Conservation (phyloP, 2,888 invertebrate species). For the Lissonota sp. region DNA sequence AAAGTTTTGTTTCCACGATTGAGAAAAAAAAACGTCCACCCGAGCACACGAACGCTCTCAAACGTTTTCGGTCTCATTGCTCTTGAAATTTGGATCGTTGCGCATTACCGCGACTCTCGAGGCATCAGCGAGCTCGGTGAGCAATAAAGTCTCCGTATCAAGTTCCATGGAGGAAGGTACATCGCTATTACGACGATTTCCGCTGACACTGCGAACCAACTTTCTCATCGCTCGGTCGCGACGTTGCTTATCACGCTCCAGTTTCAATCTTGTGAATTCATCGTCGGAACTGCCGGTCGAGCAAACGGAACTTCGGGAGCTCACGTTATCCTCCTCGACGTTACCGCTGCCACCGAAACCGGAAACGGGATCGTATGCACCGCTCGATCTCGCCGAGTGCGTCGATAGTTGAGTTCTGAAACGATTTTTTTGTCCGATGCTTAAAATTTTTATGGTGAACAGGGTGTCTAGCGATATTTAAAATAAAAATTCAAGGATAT, state of each 20-base stretch:
- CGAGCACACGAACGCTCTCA: conserved; percentile 23
- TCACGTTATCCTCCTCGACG: conserved; percentile 67
- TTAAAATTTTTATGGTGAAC: background rate
- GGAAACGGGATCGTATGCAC: conserved; percentile 68
- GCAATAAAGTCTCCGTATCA: conserved; percentile 73
- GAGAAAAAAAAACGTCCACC: conserved; percentile 8
- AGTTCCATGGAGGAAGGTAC: conserved; percentile 66
- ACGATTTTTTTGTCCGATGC: conserved; percentile 9
- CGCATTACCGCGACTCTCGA: conserved; percentile 71
- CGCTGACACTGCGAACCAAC: conserved; percentile 86
- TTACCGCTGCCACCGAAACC: conserved; percentile 67
- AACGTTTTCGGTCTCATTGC: conserved; percentile 61
- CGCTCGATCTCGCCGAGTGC: conserved; percentile 73
- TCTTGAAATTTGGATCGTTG: conserved; percentile 39
- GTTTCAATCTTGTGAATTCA: conserved; percentile 90
- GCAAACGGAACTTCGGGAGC: conserved; percentile 71
- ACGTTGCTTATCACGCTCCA: conserved; percentile 89
- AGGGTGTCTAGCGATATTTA: too few species aligned
- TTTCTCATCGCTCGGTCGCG: conserved; percentile 87
- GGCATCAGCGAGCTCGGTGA: conserved; percentile 74
- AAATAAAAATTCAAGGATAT: too few species aligned
- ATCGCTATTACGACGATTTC: conserved; percentile 69
- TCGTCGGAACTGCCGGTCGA: conserved; percentile 83
- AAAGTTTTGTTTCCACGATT: background rate
- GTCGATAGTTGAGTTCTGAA: conserved; percentile 72